These are phyloP conservation scores for Erythrolamprus reginae DNA, from an alignment of 2,113 vertebrate species.

Conservation along the genomic window DNA sequence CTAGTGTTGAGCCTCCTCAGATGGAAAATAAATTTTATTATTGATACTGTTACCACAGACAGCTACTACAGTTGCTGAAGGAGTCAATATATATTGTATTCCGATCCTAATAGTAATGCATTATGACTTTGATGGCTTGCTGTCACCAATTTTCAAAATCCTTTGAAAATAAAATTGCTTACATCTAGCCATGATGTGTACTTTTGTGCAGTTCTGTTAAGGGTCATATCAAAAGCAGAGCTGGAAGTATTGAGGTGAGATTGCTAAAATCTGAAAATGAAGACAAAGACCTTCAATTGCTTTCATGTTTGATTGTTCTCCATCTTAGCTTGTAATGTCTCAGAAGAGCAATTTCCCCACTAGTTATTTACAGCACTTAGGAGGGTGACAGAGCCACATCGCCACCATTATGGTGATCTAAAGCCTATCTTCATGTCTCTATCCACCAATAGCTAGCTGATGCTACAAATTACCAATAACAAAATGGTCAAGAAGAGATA, in stretches of 20 bases:
- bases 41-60: background rate
- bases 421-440: background rate
- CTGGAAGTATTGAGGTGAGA: background rate
- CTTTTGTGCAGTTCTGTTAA: background rate
- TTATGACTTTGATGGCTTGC: background rate
- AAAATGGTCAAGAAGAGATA: background rate
- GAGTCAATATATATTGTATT: background rate
- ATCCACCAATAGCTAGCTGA: background rate
- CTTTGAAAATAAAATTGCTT: background rate
- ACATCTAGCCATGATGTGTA: background rate
- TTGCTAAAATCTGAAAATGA: background rate
- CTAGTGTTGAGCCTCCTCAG: background rate
- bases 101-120: background rate
- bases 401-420: background rate
- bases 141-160: background rate
- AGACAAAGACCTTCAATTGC: background rate
- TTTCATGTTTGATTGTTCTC: background rate
- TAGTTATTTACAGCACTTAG: background rate
- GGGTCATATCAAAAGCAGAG: background rate
- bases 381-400: background rate
- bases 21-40: background rate
- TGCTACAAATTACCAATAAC: background rate
- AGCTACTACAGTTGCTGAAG: background rate
- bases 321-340: background rate
- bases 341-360: background rate